These are phyloP conservation scores for Serinus canaria DNA, from an alignment of 2,113 vertebrate species.

Conservation along the genomic window DNA sequence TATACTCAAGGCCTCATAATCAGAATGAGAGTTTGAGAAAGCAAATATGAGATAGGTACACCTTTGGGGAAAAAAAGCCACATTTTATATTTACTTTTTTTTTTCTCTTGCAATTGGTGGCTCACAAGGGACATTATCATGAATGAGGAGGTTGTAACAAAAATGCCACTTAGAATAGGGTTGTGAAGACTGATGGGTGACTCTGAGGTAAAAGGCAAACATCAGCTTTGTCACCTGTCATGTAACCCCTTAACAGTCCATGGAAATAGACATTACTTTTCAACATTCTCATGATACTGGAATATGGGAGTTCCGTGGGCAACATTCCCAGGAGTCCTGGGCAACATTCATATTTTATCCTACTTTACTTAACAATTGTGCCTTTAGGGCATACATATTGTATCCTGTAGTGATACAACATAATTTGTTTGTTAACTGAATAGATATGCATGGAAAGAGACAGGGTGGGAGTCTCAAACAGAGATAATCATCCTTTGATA, in stretches of 20 bases:
- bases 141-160: neutral
- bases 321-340: neutral
- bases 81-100: conserved; percentile 8
- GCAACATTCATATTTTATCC: neutral
- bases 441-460: neutral
- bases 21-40: conserved; percentile 22
- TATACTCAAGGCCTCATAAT: conserved; percentile 26
- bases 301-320: neutral
- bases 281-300: neutral
- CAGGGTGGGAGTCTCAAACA: neutral
- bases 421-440: neutral
- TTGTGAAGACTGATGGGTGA: neutral
- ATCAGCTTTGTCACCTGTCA: neutral
- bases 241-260: neutral
- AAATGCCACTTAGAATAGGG: neutral
- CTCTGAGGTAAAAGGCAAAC: conserved; percentile 10
- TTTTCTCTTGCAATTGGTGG: neutral
- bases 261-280: neutral
- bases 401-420: neutral
- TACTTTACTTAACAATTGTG: neutral
- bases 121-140: neutral
- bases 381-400: neutral
- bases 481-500: neutral
- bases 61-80: neutral
- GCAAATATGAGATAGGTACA: neutral